Conservation (phyloP, 2,113 vertebrate species). For the Anseranas semipalmata region DNA sequence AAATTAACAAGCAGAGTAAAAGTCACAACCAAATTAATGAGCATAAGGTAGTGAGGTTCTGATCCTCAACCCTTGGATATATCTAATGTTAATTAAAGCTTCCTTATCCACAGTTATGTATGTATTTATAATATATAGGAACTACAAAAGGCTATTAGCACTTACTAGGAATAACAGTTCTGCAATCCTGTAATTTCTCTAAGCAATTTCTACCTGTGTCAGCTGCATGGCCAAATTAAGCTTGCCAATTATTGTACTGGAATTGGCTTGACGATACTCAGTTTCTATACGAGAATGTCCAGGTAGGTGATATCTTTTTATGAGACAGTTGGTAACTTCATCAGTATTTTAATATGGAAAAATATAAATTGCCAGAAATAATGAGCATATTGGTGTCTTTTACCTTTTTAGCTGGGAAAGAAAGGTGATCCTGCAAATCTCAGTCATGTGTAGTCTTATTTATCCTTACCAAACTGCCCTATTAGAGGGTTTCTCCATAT, state of each 20-base stretch:
- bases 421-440: not conserved
- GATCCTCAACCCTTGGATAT: not conserved
- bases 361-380: not conserved
- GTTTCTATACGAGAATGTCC: not conserved
- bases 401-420: not conserved
- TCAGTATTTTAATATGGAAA: not conserved
- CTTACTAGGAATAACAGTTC: not conserved
- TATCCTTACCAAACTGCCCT: not conserved
- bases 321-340: not conserved
- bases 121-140: not conserved
- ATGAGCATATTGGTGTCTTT: not conserved
- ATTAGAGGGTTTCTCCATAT: not conserved
- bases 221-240: not conserved
- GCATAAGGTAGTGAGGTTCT: not conserved
- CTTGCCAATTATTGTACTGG: not conserved
- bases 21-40: not conserved
- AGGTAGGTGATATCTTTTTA: not conserved
- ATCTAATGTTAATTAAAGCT: not conserved
- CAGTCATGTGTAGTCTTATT: not conserved
- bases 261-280: not conserved
- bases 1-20: not conserved
- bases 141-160: not conserved
- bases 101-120: not conserved
- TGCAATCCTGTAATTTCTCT: not conserved
- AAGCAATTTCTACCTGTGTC: not conserved